A percentile compares a stretch with the other conserved stretches of the same genome.
Evolutionary conservation across 2,888 invertebrate genomes (phyloP).

Genomic region (Gastracanthus pulcherrimus): DNA sequence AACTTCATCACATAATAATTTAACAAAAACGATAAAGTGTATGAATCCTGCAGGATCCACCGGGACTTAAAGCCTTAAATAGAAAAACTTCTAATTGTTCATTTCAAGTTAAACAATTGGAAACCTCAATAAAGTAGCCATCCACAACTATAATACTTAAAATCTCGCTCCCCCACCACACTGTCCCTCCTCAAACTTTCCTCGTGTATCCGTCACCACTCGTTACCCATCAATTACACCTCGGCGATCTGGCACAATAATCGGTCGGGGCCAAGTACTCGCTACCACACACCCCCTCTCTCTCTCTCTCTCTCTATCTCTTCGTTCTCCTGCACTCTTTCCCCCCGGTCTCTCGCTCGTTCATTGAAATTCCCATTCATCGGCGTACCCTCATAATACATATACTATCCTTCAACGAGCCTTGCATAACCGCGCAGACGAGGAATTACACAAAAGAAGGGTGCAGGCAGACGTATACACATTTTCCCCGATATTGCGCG

Average conservation of each 20-base stretch:
- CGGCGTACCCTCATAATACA: no score
- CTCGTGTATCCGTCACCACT: not conserved
- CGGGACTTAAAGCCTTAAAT: no score
- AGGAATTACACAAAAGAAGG: constrained; percentile 1
- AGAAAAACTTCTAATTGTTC: no score
- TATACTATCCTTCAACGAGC: no score
- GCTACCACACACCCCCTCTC: not conserved
- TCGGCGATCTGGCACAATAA: not conserved
- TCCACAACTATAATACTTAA: no score
- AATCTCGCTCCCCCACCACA: not conserved
- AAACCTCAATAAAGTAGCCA: no score
- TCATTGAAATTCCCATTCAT: constrained; percentile 29
- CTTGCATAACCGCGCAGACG: not conserved
- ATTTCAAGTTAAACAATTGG: no score
- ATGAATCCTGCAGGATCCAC: no score
- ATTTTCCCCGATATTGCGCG: not conserved
- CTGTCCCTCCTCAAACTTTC: not conserved
- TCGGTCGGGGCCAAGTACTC: not conserved
- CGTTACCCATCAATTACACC: not conserved
- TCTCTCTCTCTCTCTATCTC: not conserved
- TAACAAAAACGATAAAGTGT: no score
- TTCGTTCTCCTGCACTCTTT: not conserved
- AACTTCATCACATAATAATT: no score
- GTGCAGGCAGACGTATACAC: not conserved
- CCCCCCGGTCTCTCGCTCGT: not conserved